Evolutionary conservation across 1,140 invertebrate genomes (phyloP).

Genomic region (Drosophila parvula): DNA sequence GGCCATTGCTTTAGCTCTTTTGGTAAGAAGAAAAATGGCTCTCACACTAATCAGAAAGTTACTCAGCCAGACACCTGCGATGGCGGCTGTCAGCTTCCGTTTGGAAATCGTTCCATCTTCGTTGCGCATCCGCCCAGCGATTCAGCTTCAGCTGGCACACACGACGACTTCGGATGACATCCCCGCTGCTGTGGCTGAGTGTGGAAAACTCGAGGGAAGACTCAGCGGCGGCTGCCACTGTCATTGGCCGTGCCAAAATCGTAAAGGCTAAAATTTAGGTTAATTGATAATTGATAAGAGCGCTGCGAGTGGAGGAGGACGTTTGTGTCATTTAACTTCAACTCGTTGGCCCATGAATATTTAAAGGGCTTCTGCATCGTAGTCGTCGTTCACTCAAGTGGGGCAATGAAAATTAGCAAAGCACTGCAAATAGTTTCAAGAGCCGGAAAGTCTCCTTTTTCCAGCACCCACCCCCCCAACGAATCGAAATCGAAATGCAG

Average conservation of each 20-base stretch:
- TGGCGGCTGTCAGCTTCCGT: slow-evolving; percentile 57
- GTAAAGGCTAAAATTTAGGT: slow-evolving; percentile 75
- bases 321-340: slow-evolving; percentile 52
- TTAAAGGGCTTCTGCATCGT: slow-evolving; percentile 30
- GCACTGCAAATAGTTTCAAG: slow-evolving; percentile 69
- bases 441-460: slow-evolving; percentile 10
- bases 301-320: slow-evolving; percentile 2
- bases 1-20: slow-evolving; percentile 4
- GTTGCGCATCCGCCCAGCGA: slow-evolving; percentile 28
- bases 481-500: slow-evolving; percentile 55
- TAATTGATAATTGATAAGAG: slow-evolving; percentile 82
- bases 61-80: slow-evolving; percentile 37
- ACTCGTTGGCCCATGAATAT: slow-evolving; percentile 61
- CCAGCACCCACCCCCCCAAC: not conserved
- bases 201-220: not conserved
- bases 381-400: slow-evolving; percentile 55
- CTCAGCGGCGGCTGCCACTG: slow-evolving; percentile 1
- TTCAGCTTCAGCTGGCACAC: slow-evolving; percentile 60
- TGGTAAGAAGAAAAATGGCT: slow-evolving; percentile 18
- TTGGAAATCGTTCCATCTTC: slow-evolving; percentile 70
- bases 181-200: slow-evolving; percentile 7
- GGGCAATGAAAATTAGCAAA: slow-evolving; percentile 71
- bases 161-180: slow-evolving; percentile 30
- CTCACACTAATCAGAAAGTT: slow-evolving; percentile 65
- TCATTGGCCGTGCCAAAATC: slow-evolving; percentile 72